Evolutionary conservation across 2,113 vertebrate species (phyloP).

Genomic region (Leucosticte australis): DNA sequence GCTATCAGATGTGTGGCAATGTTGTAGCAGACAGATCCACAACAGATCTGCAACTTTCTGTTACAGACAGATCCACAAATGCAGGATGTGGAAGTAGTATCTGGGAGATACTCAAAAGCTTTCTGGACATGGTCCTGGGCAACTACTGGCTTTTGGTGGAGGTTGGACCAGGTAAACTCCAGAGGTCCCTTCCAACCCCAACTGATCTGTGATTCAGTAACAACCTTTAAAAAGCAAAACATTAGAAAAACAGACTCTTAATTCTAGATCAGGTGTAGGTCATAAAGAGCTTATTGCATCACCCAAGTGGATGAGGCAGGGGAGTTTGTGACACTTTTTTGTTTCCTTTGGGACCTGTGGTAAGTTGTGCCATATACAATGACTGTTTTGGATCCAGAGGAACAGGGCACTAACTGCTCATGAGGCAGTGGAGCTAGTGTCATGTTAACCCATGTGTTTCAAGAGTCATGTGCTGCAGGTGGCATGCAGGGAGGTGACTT

Average conservation of each 20-base stretch:
- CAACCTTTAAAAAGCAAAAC: neutral
- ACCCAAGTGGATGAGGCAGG: neutral
- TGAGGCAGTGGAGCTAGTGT: neutral
- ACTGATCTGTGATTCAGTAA: neutral
- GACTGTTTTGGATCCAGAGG: neutral
- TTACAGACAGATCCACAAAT: neutral
- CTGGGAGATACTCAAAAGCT: neutral
- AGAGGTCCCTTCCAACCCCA: neutral
- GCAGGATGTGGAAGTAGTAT: neutral
- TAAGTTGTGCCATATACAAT: neutral
- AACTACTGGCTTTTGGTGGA: neutral
- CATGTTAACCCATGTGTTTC: neutral
- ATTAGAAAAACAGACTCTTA: neutral
- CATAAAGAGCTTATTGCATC: neutral
- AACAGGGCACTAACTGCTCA: neutral
- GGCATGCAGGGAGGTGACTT: neutral
- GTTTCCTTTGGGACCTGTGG: neutral
- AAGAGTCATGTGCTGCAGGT: neutral
- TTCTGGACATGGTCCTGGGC: neutral
- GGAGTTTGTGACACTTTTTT: neutral
- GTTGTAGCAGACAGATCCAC: neutral
- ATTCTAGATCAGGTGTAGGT: neutral
- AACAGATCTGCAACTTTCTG: too few species aligned
- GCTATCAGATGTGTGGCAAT: neutral
- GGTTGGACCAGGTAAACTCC: neutral